Evolutionary conservation across 2,113 vertebrate species (phyloP).

Genomic region (Trichomycterus rosablanca): DNA sequence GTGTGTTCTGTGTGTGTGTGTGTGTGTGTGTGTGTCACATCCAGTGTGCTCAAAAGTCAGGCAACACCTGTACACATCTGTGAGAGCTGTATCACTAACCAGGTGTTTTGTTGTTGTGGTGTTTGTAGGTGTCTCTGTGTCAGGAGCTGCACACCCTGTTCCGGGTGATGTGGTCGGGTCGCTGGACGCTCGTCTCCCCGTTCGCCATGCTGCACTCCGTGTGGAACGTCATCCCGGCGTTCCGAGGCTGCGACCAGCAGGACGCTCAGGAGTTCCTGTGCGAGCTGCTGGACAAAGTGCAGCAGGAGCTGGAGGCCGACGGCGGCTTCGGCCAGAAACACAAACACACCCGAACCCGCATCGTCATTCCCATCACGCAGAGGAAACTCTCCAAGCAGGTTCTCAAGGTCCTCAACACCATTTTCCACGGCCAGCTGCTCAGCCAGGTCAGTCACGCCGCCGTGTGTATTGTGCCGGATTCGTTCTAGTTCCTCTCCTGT

Average conservation of each 20-base stretch:
- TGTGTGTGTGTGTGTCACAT: too few species aligned
- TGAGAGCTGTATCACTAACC: too few species aligned
- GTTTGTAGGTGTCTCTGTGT: slow-evolving; percentile 86
- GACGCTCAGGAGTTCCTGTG: slow-evolving; percentile 98
- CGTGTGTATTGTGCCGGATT: background rate
- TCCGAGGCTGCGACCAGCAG: slow-evolving; percentile 95
- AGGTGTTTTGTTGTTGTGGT: slow-evolving; percentile 10
- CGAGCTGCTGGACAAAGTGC: slow-evolving; percentile 93
- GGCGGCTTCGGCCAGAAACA: slow-evolving; percentile 58
- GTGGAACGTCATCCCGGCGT: slow-evolving; percentile 95
- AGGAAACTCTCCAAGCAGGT: slow-evolving; percentile 97
- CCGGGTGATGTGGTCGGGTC: slow-evolving; percentile 98
- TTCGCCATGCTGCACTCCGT: slow-evolving; percentile 98
- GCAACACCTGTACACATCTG: too few species aligned
- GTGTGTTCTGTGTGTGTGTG: too few species aligned
- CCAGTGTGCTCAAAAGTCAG: too few species aligned
- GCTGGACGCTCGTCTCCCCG: slow-evolving; percentile 93
- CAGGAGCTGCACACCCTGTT: slow-evolving; percentile 97
- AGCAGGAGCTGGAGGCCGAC: slow-evolving; percentile 95
- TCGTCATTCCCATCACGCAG: slow-evolving; percentile 95
- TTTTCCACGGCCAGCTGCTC: slow-evolving; percentile 97
- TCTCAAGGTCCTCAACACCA: slow-evolving; percentile 97
- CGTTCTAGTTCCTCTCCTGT: background rate
- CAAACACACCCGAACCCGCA: slow-evolving; percentile 63
- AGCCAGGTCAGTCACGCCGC: slow-evolving; percentile 81